Percentiles rank a stretch among this genome's conserved stretches.
Conservation (phyloP, 1,140 invertebrate genomes). For the Drosophila navojoa region DNA sequence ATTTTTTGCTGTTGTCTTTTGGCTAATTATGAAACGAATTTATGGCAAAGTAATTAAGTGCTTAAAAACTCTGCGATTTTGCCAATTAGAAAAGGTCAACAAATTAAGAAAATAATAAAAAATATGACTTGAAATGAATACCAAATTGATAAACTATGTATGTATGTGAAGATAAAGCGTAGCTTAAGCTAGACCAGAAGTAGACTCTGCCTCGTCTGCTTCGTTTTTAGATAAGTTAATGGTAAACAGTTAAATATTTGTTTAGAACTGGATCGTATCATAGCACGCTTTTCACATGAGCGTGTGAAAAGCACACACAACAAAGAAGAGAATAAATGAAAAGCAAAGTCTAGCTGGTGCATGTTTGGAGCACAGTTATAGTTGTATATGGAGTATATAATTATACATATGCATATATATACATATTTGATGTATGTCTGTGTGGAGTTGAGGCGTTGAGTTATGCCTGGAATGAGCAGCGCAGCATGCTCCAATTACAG, state of each 20-base stretch:
- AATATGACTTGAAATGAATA: background rate
- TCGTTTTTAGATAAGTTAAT: conserved; percentile 7
- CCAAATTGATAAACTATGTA: background rate
- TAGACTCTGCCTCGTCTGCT: background rate
- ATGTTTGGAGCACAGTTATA: conserved; percentile 23
- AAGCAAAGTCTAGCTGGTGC: conserved; percentile 5
- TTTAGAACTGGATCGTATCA: conserved; percentile 47
- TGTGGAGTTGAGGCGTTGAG: conserved; percentile 27
- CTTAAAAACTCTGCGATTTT: background rate
- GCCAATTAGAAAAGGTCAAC: conserved; percentile 8
- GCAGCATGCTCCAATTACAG: conserved; percentile 66
- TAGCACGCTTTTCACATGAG: conserved; percentile 73
- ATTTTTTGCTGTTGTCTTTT: conserved; percentile 39
- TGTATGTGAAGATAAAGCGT: no score
- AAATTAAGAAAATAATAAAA: background rate
- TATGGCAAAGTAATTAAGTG: conserved; percentile 39
- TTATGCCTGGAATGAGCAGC: conserved; percentile 31
- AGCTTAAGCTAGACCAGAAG: no score
- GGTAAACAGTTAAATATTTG: conserved; percentile 70
- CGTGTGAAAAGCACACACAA: conserved; percentile 68
- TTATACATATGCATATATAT: background rate
- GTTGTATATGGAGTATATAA: background rate
- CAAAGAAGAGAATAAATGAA: background rate
- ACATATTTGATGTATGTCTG: background rate
- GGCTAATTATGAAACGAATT: conserved; percentile 45